phyloP scores from a whole-genome alignment of 2,113 vertebrate species.

The Micronycteris hirsuta region DNA sequence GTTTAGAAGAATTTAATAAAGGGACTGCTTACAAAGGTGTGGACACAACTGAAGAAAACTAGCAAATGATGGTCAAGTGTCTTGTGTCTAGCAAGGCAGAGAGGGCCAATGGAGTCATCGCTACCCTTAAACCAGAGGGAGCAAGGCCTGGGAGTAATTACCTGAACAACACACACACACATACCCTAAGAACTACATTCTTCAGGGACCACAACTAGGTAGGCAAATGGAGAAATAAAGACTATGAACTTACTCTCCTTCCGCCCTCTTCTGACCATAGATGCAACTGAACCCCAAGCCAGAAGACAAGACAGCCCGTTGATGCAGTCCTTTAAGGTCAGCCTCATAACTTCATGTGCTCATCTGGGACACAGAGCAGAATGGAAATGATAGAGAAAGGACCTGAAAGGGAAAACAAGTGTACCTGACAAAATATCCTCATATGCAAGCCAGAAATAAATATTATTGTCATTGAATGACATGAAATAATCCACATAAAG shows the following conservation, averaged over 20 bases:
- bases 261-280: not conserved
- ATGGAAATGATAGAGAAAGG: not conserved
- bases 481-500: conserved; percentile 2
- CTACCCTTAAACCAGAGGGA: not conserved
- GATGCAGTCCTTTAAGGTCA: not conserved
- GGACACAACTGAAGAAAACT: not conserved
- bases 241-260: not conserved
- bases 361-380: not conserved
- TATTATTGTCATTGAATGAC: not conserved
- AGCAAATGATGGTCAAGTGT: not conserved
- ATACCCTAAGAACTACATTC: not conserved
- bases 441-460: not conserved
- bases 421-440: not conserved
- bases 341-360: not conserved
- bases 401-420: not conserved
- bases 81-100: not conserved
- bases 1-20: not conserved
- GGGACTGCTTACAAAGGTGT: not conserved
- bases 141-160: not conserved
- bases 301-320: not conserved
- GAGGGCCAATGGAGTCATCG: not conserved
- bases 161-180: not conserved
- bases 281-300: not conserved
- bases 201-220: not conserved
- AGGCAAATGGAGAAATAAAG: conserved; percentile 10